Percentiles rank a stretch among this genome's conserved stretches.
Evolutionary conservation across 2,113 vertebrate species (phyloP).

Genomic region (Neomonachus schauinslandi): DNA sequence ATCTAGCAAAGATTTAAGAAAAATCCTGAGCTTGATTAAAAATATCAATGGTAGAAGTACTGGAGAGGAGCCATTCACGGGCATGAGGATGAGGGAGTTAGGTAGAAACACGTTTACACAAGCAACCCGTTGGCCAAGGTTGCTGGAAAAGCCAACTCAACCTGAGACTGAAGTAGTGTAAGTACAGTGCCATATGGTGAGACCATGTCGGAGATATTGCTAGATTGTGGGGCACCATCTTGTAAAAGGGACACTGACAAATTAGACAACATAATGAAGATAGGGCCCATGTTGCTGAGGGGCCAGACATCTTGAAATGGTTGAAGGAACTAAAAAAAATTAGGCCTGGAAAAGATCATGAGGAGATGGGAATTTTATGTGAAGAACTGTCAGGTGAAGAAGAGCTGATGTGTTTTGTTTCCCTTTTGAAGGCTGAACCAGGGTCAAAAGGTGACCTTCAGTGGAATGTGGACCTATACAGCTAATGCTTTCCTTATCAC

Average conservation of each 20-base stretch:
- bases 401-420: background rate
- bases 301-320: background rate
- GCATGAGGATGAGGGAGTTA: background rate
- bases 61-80: accelerated
- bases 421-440: background rate
- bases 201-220: background rate
- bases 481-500: background rate
- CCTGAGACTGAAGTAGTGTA: background rate
- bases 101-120: background rate
- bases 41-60: background rate
- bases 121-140: background rate
- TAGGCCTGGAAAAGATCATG: background rate
- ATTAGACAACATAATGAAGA: background rate
- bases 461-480: background rate
- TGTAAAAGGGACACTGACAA: background rate
- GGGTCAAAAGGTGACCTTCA: background rate
- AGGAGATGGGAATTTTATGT: background rate
- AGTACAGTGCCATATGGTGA: background rate
- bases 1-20: background rate
- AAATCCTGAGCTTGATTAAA: background rate
- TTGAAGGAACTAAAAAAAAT: background rate
- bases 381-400: background rate
- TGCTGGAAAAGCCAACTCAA: background rate
- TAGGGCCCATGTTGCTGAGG: no score
- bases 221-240: background rate